Base-by-base conservation (phyloP, 1,140 invertebrate species). In the Euschistus heros region DNA sequence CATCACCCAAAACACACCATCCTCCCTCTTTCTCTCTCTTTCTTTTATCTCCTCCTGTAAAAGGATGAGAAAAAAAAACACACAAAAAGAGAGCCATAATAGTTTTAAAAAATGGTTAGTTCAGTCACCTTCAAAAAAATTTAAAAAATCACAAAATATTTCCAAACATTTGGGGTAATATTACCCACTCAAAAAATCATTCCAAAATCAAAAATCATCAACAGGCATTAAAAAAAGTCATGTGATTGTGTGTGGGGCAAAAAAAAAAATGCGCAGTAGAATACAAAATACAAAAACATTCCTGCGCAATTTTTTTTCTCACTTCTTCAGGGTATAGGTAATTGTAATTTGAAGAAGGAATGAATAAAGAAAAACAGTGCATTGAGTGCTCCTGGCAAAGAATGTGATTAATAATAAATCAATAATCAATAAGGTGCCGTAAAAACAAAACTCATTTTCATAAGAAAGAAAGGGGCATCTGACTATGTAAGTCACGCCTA, bases 1-100 rank as follows among this genome's bases (percentile, higher is more conserved):
- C 59, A 42, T 46, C 59, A 63, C 50, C 42, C 66, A 64, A 57
- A 57, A 57, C 54, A 57, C 54, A 57, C 54, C 54, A 57, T 57
- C 54, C 54, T 57, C 54, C 54, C 64, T 68, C 61, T 63, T 66
- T 63, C 68, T 60, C 54, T 63, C 62, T 42, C 57, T 26, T 60
- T 60, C 33, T 37, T 37, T 60, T 54, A 66, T 50, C 50, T 60
- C 52, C 27, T 62, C 63, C 66, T 67, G 66, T 65, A 52, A 55
- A 57, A 65, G 54, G 54, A 60, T 60, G 63, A 69, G 62, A 69
- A 62, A 37, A 61, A 54, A 61, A 59, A 67, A 52, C 60, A 65
- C 61, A 57, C 64, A 64, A 67, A 69, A 69, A 69, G 64, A 47
- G 65, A 64, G 63, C 64, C 52, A 64, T 44, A 64, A 44, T 26